Percentiles rank a stretch among this genome's conserved stretches.
Conservation (phyloP, 1,140 invertebrate species). For the Neodiprion fabricii region DNA sequence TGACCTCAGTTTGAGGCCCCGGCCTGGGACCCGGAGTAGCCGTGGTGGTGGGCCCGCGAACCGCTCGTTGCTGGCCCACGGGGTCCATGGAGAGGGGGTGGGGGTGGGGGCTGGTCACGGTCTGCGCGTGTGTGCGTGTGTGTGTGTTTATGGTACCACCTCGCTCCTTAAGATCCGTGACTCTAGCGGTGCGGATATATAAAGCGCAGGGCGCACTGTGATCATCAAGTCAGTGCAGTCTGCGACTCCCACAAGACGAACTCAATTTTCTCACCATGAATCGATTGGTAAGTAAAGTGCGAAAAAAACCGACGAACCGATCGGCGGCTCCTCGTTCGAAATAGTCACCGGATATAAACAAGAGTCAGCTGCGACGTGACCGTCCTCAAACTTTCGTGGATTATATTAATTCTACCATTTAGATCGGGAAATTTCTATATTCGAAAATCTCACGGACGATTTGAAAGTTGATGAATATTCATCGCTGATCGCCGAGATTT, state of each 20-base stretch:
- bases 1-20: constrained; percentile 1
- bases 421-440: background rate
- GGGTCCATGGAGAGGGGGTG: background rate
- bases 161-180: constrained; percentile 27
- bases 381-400: background rate
- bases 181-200: constrained; percentile 39
- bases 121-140: background rate
- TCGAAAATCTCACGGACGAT: background rate
- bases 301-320: background rate
- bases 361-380: background rate
- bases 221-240: constrained; percentile 35
- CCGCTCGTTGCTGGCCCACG: background rate
- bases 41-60: background rate
- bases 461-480: background rate
- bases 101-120: background rate
- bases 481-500: background rate
- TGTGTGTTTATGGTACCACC: background rate
- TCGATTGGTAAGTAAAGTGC: constrained; percentile 10
- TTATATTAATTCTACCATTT: constrained; percentile 2
- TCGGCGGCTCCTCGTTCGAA: background rate
- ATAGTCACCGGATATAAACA: background rate
- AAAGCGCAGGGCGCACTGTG: constrained; percentile 32
- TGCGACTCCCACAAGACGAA: constrained; percentile 22
- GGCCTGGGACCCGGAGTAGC: background rate
- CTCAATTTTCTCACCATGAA: constrained; percentile 2